Base-by-base conservation (phyloP, 2,113 vertebrate genomes). In the Leucopternis melanops region DNA sequence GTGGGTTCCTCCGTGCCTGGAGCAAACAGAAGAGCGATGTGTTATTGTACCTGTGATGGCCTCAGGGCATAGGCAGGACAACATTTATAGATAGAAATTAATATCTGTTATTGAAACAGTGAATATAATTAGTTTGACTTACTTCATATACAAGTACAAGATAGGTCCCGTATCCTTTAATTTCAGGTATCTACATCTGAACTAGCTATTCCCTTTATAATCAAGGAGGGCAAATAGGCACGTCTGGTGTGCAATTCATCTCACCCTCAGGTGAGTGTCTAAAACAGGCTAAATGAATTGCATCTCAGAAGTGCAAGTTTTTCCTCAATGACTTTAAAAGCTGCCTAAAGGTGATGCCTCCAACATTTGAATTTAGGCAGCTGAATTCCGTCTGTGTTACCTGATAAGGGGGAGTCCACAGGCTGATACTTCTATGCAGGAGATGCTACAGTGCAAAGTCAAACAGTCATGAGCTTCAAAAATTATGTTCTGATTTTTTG, bases 241-340 rank as follows among this genome's bases (percentile, higher is more conserved):
- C 3, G 17, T 93, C 66, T 95, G 66, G 31, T 52, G 45, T 85
- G 84, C 81, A 74, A 0, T 87, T 77, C 58, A 26, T 80, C 27
- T 94, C 40, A 87, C 84, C 54, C 81, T 57, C n/a, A 79, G 77
- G 77, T 78, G 34, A 79, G 16, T 66, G 61, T 71, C 70, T 92
- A 81, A 95, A 91, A n/a, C 72, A 71, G 44, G 70, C 38, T 91
- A 91, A 91, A 81, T 87, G 2, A 95, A 92, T 95, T 79, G 70
- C 73, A 11, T 59, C 61, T 94, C 61, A 72, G 38, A 92, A 92
- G 61, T 49, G 40, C 57, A 65, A 31, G 65, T 20, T 91, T 94
- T 84, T 69, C 44, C 58, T 90, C 27, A n/a, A 26, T 80, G 54
- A 18, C 84, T 88, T 85, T 45, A 95, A 82, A 93, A 78, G 84